These are phyloP conservation scores for Colletes gigas DNA, from an alignment of 1,140 invertebrate genomes.

Conservation along the genomic window DNA sequence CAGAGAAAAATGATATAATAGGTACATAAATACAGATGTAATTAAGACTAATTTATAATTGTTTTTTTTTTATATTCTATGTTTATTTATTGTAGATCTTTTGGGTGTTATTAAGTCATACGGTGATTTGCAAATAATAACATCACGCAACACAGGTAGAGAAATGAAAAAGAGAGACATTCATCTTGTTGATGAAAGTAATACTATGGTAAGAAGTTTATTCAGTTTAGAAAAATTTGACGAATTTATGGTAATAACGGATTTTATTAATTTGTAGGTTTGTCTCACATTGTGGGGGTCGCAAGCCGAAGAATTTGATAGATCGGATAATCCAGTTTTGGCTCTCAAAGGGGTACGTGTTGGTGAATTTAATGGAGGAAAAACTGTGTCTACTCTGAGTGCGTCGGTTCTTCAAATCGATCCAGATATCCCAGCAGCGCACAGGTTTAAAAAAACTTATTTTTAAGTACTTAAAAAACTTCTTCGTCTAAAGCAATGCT, in stretches of 20 bases:
- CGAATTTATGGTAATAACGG: slow-evolving; percentile 9
- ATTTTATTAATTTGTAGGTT: slow-evolving; percentile 78
- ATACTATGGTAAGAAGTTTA: slow-evolving; percentile 85
- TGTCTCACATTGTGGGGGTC: slow-evolving; percentile 89
- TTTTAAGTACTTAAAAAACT: slow-evolving; percentile 1
- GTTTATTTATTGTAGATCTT: slow-evolving; percentile 85
- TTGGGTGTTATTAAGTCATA: slow-evolving; percentile 93
- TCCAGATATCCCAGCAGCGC: slow-evolving; percentile 94
- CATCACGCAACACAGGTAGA: slow-evolving; percentile 87
- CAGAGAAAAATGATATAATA: slow-evolving; percentile 85
- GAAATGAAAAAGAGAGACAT: slow-evolving; percentile 96
- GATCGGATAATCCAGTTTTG: slow-evolving; percentile 88
- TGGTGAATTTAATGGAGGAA: slow-evolving; percentile 88
- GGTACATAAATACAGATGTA: slow-evolving; percentile 81
- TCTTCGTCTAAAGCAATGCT: neutral
- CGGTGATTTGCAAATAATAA: slow-evolving; percentile 88
- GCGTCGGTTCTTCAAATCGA: slow-evolving; percentile 88
- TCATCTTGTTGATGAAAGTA: slow-evolving; percentile 92
- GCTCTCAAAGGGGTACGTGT: slow-evolving; percentile 90
- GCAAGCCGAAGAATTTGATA: slow-evolving; percentile 93
- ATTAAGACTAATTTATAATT: slow-evolving; percentile 3
- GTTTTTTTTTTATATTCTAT: slow-evolving; percentile 7
- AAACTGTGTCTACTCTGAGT: slow-evolving; percentile 83
- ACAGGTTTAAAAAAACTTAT: slow-evolving; percentile 76
- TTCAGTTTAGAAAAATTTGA: neutral